A percentile compares a stretch with the other conserved stretches of the same genome.
Conservation (phyloP, 2,113 vertebrate species). For the Saguinus midas region DNA sequence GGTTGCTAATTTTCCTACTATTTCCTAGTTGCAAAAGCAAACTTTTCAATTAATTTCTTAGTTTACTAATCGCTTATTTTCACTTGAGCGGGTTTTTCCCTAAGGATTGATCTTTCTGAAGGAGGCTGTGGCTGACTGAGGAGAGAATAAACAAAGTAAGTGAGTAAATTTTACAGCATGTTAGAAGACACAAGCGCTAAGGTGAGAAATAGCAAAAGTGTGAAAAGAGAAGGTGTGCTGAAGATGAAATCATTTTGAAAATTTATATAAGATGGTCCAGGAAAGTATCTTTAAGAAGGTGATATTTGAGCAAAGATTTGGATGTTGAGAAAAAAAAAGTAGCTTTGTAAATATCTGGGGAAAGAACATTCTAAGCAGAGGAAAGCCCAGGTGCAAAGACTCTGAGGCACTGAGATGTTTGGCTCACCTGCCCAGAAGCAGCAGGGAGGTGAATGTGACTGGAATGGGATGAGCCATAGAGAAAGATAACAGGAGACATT, state of each 20-base stretch:
- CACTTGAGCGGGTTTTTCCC: not conserved
- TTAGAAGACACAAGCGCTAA: not conserved
- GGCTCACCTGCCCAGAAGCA: fast-evolving
- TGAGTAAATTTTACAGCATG: not conserved
- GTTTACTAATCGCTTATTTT: not conserved
- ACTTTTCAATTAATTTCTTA: not conserved
- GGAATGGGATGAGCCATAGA: fast-evolving
- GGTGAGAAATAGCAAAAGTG: not conserved
- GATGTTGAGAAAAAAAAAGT: not conserved
- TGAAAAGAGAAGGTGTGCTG: not conserved
- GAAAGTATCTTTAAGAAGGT: not conserved
- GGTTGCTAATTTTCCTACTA: not conserved
- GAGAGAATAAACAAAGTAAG: not conserved
- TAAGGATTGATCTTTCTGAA: not conserved
- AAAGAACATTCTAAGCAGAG: not conserved
- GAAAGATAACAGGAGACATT: not conserved
- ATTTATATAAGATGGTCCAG: too few species aligned
- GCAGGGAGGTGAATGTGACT: not conserved
- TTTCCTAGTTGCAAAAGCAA: not conserved
- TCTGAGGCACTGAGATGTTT: not conserved
- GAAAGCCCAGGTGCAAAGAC: not conserved
- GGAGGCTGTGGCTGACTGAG: not conserved
- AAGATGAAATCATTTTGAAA: not conserved
- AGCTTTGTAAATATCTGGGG: not conserved
- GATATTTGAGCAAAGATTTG: not conserved